phyloP scores from a whole-genome alignment of 2,888 invertebrate genomes.

The Xanthorhoe spadicearia region DNA sequence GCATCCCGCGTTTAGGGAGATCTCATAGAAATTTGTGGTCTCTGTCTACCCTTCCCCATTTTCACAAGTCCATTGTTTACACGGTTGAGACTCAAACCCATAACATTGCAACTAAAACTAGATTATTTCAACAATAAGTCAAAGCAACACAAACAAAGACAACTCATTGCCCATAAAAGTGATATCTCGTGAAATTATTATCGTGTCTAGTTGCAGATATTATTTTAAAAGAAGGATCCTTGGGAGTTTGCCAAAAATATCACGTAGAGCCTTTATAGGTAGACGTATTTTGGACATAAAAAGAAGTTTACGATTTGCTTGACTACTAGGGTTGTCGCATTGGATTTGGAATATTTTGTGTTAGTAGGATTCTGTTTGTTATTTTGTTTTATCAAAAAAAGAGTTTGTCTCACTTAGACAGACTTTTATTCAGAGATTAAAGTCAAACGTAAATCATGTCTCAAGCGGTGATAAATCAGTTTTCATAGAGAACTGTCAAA shows the following conservation, averaged over 20 bases:
- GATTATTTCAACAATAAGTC: no score
- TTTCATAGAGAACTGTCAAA: no score
- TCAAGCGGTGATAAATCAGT: no score
- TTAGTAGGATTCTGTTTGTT: not conserved
- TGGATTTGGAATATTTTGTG: not conserved
- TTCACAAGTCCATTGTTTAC: no score
- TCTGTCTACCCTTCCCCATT: no score
- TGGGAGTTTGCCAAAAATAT: constrained; percentile 72
- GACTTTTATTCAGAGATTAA: no score
- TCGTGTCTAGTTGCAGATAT: constrained; percentile 50
- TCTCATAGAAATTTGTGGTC: no score
- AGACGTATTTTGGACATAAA: constrained; percentile 74
- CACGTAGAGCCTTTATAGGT: constrained; percentile 76
- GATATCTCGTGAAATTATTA: constrained; percentile 28
- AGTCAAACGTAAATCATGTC: no score
- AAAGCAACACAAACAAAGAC: not conserved
- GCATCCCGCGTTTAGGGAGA: no score
- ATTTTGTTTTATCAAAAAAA: no score
- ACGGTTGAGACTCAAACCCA: not conserved
- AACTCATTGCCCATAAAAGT: constrained; percentile 21
- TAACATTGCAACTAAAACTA: not conserved
- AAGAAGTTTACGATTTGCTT: constrained; percentile 69
- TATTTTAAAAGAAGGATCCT: constrained; percentile 55
- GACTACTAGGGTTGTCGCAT: constrained; percentile 41
- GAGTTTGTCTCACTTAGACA: no score